Base-by-base conservation (phyloP, 2,888 invertebrate species). In the Heliconius charithonia region DNA sequence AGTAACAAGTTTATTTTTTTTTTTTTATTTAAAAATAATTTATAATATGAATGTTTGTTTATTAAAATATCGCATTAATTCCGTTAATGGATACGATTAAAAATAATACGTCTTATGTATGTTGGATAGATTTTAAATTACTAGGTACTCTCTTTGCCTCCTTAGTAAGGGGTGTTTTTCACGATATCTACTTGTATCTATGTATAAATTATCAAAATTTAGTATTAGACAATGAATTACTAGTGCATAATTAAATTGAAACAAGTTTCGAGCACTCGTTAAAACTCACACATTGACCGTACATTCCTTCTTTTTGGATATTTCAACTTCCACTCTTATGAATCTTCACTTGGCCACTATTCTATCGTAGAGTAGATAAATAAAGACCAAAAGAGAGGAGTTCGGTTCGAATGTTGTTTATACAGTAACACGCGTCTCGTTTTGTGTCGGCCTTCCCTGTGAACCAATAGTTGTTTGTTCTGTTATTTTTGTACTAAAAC, bases 241-340 rank as follows among this genome's bases (percentile, higher is more conserved):
- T 94, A 94, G 93, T 91, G 88, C 92, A 89, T 93, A 93, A 92
- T 92, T 93, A 93, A 51, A 92, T 92, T 92, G 92, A 90, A 92
- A 89, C 91, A 92, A 92, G 32, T 92, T 93, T 93, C 89, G 89
- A 94, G 94, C 94, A 95, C 94, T 95, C 91, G 94, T 95, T 95
- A 95, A 94, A 91, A 92, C 91, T 92, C 91, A 95, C 94, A 95
- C 94, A 93, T 92, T 92, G 91, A 89, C 93, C 93, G 93, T 92
- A 89, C 90, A 91, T 91, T 91, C 90, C 91, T 93, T 92, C 93
- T 91, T 88, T 89, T 89, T 90, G 91, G 89, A 91, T 90, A 87
- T 91, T 88, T 89, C 89, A 89, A 90, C 91, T 91, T 89, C 89
- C 88, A 88, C 88, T 90, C 89, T 89, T 89, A 86, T 89, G 89